A percentile compares a stretch with the other conserved stretches of the same genome.
Conservation (phyloP, 2,888 invertebrate genomes). For the Nezara viridula region DNA sequence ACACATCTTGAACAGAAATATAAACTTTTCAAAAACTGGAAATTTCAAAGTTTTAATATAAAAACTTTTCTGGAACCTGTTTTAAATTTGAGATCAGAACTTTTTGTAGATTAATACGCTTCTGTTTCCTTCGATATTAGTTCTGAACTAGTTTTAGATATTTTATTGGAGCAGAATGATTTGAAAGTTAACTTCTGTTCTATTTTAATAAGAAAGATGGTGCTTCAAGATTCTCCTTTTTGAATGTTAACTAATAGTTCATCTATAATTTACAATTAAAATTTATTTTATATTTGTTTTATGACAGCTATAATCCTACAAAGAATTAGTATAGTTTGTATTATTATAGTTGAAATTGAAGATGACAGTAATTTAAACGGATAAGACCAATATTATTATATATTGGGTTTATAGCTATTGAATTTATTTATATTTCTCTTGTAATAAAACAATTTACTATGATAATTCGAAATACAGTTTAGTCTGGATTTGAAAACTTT, state of each 20-base stretch:
- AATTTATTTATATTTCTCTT: too few species aligned
- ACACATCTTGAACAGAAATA: too few species aligned
- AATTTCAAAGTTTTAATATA: not conserved
- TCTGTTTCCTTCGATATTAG: not conserved
- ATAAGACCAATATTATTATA: not conserved
- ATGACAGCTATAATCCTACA: too few species aligned
- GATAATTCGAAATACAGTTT: not conserved
- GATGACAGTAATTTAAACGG: not conserved
- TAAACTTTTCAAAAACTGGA: too few species aligned
- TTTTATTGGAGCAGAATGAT: too few species aligned
- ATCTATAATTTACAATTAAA: not conserved
- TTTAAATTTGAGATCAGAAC: not conserved
- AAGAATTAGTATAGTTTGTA: too few species aligned
- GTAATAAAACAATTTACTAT: too few species aligned
- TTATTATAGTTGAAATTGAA: too few species aligned
- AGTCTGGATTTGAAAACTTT: not conserved
- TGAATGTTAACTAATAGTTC: not conserved
- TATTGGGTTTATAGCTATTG: too few species aligned
- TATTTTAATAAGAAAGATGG: not conserved
- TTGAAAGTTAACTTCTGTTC: too few species aligned
- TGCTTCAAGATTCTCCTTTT: not conserved
- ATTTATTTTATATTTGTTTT: not conserved
- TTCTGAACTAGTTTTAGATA: not conserved
- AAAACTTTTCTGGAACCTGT: not conserved
- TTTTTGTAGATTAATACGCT: not conserved